Percentiles rank a stretch among this genome's conserved stretches.
Evolutionary conservation across 2,113 vertebrate genomes (phyloP).

Genomic region (Malurus cyaneus): DNA sequence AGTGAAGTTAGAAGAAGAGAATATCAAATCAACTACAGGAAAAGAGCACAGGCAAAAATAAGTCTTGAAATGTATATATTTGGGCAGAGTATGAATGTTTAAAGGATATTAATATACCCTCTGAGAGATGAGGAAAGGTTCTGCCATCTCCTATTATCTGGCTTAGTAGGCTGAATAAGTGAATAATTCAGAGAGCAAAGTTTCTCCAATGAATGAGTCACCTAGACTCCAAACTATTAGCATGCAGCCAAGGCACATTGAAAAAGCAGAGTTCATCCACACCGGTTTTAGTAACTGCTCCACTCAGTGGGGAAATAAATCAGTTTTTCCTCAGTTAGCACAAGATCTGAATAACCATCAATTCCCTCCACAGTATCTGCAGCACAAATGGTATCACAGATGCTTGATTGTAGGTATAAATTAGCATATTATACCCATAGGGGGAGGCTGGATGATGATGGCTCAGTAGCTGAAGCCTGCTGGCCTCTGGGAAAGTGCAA

Average conservation of each 20-base stretch:
- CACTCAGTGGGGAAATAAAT: conserved; percentile 54
- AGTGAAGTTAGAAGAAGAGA: background rate
- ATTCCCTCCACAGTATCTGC: conserved; percentile 37
- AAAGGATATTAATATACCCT: conserved; percentile 56
- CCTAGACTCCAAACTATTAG: conserved; percentile 47
- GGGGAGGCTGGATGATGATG: conserved; percentile 54
- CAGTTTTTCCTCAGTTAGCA: conserved; percentile 52
- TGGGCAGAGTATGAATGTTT: conserved; percentile 63
- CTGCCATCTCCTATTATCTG: conserved; percentile 64
- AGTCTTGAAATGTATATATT: conserved; percentile 46
- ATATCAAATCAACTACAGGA: background rate
- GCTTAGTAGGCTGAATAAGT: conserved; percentile 59
- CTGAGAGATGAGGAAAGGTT: conserved; percentile 42
- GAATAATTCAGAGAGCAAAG: conserved; percentile 65
- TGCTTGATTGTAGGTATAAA: conserved; percentile 65
- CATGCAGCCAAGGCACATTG: conserved; percentile 31
- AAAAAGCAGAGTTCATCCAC: conserved; percentile 28
- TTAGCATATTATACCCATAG: conserved; percentile 58
- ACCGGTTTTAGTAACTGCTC: conserved; percentile 40
- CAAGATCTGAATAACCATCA: conserved; percentile 50
- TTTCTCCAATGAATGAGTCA: conserved; percentile 53
- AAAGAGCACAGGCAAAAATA: conserved; percentile 7
- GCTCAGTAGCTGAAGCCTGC: conserved; percentile 42
- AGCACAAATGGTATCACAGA: conserved; percentile 68
- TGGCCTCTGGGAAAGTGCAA: conserved; percentile 62